phyloP scores from a whole-genome alignment of 1,140 invertebrate genomes.

The Prorops nasuta region DNA sequence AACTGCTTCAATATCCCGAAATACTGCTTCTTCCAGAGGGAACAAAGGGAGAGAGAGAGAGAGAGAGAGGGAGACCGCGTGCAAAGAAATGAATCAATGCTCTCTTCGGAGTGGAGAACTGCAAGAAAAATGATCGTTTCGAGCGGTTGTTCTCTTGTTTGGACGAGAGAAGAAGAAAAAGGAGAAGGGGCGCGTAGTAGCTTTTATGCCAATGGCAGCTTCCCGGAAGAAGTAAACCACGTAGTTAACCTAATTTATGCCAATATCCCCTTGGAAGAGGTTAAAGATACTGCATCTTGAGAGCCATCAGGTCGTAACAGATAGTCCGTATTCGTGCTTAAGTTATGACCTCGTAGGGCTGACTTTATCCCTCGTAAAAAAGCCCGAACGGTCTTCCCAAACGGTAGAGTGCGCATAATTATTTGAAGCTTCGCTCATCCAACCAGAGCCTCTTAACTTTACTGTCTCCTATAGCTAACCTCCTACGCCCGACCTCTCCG shows the following conservation, averaged over 20 bases:
- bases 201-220: constrained; percentile 12
- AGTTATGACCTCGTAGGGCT: constrained; percentile 30
- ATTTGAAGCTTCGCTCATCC: constrained; percentile 28
- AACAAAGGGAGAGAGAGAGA: too few relatives aligned
- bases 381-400: constrained; percentile 28
- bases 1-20: too few relatives aligned
- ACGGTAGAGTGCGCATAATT: constrained; percentile 29
- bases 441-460: constrained; percentile 21
- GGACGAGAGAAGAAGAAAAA: too few relatives aligned
- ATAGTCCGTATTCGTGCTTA: constrained; percentile 34
- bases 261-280: constrained; percentile 24
- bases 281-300: constrained; percentile 27
- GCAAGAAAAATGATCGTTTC: too few relatives aligned
- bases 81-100: too few relatives aligned
- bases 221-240: constrained; percentile 30
- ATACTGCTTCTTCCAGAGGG: too few relatives aligned
- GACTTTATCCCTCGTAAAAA: constrained; percentile 36
- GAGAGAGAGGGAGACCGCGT: too few relatives aligned
- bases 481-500: constrained; percentile 1
- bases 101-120: too few relatives aligned
- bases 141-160: too few relatives aligned
- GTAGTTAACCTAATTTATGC: constrained; percentile 35
- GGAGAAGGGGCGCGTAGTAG: neutral
- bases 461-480: constrained; percentile 17
- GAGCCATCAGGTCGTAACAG: constrained; percentile 29